Evolutionary conservation across 2,113 vertebrate species (phyloP).

Genomic region (Passer domesticus): DNA sequence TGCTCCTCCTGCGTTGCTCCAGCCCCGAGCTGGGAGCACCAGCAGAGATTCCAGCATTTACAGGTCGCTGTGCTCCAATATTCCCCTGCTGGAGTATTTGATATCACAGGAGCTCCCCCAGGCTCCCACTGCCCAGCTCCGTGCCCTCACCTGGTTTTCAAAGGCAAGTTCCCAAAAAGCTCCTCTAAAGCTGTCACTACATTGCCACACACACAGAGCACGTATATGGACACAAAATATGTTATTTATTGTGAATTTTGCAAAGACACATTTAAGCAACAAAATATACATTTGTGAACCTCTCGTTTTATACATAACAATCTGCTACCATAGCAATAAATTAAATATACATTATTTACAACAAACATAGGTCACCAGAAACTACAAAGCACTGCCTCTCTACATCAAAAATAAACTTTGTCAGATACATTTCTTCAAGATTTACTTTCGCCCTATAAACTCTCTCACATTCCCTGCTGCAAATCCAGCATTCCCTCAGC

Average conservation of each 20-base stretch:
- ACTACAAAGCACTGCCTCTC: conserved; percentile 71
- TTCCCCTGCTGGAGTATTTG: fast-evolving
- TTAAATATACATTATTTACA: conserved; percentile 89
- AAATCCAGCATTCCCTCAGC: conserved; percentile 21
- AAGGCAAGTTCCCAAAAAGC: not conserved
- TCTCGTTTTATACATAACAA: conserved; percentile 83
- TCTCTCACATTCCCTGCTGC: conserved; percentile 26
- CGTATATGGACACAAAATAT: conserved; percentile 82
- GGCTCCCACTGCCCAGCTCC: fast-evolving
- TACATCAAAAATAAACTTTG: conserved; percentile 68
- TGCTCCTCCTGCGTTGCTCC: not conserved
- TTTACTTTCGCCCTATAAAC: conserved; percentile 44
- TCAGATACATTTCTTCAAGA: conserved; percentile 42
- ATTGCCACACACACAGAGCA: not conserved
- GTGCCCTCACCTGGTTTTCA: fast-evolving
- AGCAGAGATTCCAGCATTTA: not conserved
- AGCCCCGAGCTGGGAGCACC: fast-evolving
- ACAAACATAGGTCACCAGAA: conserved; percentile 72
- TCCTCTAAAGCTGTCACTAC: not conserved
- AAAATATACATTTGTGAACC: conserved; percentile 86
- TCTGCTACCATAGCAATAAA: conserved; percentile 84
- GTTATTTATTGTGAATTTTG: conserved; percentile 85
- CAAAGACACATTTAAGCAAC: conserved; percentile 85
- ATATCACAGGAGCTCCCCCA: fast-evolving
- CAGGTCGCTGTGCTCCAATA: fast-evolving